Conservation (phyloP, 2,113 vertebrate genomes). For the Heterochromis multidens region DNA sequence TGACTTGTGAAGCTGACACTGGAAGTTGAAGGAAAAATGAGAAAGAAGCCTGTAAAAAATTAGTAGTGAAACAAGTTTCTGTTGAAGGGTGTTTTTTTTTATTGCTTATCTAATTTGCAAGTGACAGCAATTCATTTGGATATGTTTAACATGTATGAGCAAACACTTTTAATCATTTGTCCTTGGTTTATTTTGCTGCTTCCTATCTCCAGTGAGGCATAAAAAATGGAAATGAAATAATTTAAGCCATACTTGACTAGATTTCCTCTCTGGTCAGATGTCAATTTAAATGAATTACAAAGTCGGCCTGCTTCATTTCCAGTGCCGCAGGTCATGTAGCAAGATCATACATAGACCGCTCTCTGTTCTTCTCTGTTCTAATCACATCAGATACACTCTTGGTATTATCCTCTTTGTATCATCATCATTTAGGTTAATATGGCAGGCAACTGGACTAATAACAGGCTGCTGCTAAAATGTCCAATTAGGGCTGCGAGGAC, state of each 20-base stretch:
- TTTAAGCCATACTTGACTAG: slow-evolving; percentile 45
- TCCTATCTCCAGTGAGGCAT: slow-evolving; percentile 49
- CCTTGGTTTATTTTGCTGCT: slow-evolving; percentile 55
- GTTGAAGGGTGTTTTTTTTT: slow-evolving; percentile 32
- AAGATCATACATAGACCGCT: slow-evolving; percentile 18
- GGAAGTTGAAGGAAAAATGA: background rate
- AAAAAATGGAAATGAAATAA: slow-evolving; percentile 70
- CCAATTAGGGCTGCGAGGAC: background rate
- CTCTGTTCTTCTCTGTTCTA: background rate
- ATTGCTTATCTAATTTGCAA: slow-evolving; percentile 11
- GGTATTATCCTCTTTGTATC: slow-evolving; percentile 35
- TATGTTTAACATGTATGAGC: slow-evolving; percentile 22
- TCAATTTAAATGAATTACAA: slow-evolving; percentile 63
- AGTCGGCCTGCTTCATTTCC: slow-evolving; percentile 61
- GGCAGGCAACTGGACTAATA: slow-evolving; percentile 8
- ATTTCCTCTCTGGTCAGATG: slow-evolving; percentile 67
- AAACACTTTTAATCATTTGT: slow-evolving; percentile 47
- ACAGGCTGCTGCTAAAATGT: background rate
- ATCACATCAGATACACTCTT: slow-evolving; percentile 53
- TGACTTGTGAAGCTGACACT: background rate
- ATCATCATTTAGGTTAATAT: background rate
- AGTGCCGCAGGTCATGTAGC: slow-evolving; percentile 54
- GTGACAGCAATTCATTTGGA: slow-evolving; percentile 20
- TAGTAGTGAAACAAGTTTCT: slow-evolving; percentile 1
- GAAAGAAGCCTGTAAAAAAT: slow-evolving; percentile 28